These are phyloP conservation scores for Caenorhabditis sp. DNA, from an alignment of 2,888 invertebrate species.

Conservation along the genomic window DNA sequence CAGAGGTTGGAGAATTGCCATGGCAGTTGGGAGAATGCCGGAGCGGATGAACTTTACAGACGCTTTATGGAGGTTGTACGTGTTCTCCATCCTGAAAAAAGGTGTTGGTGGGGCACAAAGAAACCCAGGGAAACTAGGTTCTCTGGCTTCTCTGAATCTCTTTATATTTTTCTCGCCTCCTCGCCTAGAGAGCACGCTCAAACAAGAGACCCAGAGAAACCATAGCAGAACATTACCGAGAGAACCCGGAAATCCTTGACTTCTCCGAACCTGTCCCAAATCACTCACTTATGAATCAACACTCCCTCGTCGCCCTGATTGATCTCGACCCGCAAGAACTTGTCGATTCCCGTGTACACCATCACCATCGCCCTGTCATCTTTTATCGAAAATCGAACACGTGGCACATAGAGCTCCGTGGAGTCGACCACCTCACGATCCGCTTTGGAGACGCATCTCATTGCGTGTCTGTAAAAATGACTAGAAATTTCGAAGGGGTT, in stretches of 20 bases:
- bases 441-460: neutral
- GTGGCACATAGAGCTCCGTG: neutral
- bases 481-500: too few species aligned
- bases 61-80: neutral
- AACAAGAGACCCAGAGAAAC: too few species aligned
- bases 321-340: slow-evolving; percentile 8
- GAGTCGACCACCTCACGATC: neutral
- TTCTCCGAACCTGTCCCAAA: neutral
- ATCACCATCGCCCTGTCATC: neutral
- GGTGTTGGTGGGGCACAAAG: too few species aligned
- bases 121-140: too few species aligned
- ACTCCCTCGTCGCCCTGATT: neutral
- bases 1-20: neutral
- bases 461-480: neutral
- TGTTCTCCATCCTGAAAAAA: slow-evolving; percentile 21
- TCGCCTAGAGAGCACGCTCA: too few species aligned
- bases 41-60: neutral
- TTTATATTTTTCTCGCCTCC: too few species aligned
- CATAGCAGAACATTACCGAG: too few species aligned
- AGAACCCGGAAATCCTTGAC: neutral
- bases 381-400: neutral
- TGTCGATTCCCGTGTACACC: neutral
- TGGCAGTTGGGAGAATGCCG: neutral
- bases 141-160: too few species aligned
- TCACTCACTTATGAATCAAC: neutral